phyloP scores from a whole-genome alignment of 2,113 vertebrate species.

The Myotis davidii region DNA sequence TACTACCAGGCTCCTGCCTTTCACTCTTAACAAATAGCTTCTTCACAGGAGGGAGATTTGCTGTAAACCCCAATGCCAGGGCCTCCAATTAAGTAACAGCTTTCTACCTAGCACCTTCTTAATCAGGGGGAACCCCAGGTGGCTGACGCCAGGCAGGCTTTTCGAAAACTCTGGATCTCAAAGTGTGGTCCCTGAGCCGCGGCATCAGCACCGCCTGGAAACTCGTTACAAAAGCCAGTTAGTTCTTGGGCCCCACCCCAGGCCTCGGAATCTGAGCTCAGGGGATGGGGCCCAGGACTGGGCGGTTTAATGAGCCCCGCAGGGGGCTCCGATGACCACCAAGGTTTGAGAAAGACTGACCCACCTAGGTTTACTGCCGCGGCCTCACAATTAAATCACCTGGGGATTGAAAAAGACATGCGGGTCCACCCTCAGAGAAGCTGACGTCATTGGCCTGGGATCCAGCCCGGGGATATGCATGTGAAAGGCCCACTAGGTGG shows the following conservation, averaged over 20 bases:
- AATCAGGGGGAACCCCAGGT: slow-evolving; percentile 49
- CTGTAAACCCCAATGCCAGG: slow-evolving; percentile 12
- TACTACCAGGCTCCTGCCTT: slow-evolving; percentile 24
- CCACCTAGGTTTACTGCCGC: background rate
- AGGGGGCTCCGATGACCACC: background rate
- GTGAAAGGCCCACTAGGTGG: slow-evolving; percentile 23
- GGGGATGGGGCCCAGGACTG: background rate
- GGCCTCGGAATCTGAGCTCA: background rate
- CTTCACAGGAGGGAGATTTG: slow-evolving; percentile 52
- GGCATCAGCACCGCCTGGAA: background rate
- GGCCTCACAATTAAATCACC: background rate
- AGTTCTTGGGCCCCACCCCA: background rate
- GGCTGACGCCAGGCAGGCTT: slow-evolving; percentile 21
- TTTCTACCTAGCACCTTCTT: slow-evolving; percentile 37
- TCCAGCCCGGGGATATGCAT: background rate
- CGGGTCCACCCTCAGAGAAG: background rate
- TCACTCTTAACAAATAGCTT: slow-evolving; percentile 45
- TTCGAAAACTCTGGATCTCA: background rate
- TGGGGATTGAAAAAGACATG: background rate
- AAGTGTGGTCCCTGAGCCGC: background rate
- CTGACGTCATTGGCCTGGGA: background rate
- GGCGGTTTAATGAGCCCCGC: background rate
- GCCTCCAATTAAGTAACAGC: slow-evolving; percentile 7
- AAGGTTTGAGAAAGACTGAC: background rate
- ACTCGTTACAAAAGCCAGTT: background rate